Evolutionary conservation across 2,113 vertebrate genomes (phyloP).

Genomic region (Nothoprocta pentlandii): DNA sequence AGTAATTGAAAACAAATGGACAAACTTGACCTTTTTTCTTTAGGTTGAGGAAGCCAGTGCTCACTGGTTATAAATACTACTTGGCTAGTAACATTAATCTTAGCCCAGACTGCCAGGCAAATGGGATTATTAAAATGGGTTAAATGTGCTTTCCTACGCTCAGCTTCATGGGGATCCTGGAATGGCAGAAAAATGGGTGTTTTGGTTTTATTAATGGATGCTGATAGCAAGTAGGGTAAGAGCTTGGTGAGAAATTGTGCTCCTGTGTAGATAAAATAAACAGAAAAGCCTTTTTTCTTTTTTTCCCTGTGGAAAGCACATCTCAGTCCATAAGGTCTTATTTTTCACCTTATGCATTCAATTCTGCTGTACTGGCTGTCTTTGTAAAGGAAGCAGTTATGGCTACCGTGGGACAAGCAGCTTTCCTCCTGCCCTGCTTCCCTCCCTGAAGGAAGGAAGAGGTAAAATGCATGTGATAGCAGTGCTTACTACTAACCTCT

Average conservation of each 20-base stretch:
- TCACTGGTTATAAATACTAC: background rate
- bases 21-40: background rate
- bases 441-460: background rate
- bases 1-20: background rate
- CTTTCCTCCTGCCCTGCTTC: background rate
- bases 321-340: background rate
- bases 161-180: background rate
- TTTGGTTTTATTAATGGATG: background rate
- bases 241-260: background rate
- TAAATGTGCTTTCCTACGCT: background rate
- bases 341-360: background rate
- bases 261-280: background rate
- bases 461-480: background rate
- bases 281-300: background rate
- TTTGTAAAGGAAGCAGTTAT: background rate
- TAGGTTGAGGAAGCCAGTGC: background rate
- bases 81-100: background rate
- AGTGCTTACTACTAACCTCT: background rate
- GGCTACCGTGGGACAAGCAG: accelerated
- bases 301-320: background rate
- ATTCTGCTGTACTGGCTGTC: background rate
- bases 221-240: background rate
- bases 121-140: background rate
- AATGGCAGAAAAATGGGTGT: background rate
- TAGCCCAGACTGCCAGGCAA: background rate